Evolutionary conservation across 2,888 invertebrate species (phyloP), one percentile per base, ranked within the genome.

Genomic region (Stenodera caucasica): DNA sequence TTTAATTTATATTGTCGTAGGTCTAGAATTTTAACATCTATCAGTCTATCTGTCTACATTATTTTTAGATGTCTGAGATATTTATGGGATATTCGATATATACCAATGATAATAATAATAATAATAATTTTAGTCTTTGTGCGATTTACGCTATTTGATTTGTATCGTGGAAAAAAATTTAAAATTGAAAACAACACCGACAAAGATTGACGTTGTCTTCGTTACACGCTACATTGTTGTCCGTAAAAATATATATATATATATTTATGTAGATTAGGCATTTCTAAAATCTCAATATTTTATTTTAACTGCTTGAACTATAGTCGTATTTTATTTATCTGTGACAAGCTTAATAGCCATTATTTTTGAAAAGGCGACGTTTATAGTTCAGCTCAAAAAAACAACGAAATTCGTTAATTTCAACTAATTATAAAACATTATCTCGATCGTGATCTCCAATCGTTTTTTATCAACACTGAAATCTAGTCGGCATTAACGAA

Each of bases 251-350:
- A 49, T 49, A 49, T 18, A 6, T 49, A 49, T 49, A 49, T 49
- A n/a, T 49, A 49, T 50, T 29, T 50, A 50, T 26, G 6, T 26
- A 23, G n/a, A 21, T 18, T 35, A 21, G 35, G 53, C 21, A 33
- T 33, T 53, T 35, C 33, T 23, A 32, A 35, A 53, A 53, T 21
- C 33, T 12, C 32, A 55, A 55, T 49, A 55, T 21, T 45, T 12
- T 37, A 49, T 55, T 26, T 32, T 45, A 37, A 37, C 15, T 37
- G 37, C 37, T 37, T 14, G 15, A 40, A 40, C 15, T 40, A 8
- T 18, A 15, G 11, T 40, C 9, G 15, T 40, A 15, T 40, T 40
- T 40, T 40, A 40, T 40, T 40, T 40, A 40, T 40, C 18, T 40
- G 37, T 40, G 37, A 40, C 37, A 40, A 2, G 15, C 9, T 40